These are phyloP conservation scores for Drosophila melanogaster DNA, from an alignment of 1,140 invertebrate genomes.

Conservation along the genomic window DNA sequence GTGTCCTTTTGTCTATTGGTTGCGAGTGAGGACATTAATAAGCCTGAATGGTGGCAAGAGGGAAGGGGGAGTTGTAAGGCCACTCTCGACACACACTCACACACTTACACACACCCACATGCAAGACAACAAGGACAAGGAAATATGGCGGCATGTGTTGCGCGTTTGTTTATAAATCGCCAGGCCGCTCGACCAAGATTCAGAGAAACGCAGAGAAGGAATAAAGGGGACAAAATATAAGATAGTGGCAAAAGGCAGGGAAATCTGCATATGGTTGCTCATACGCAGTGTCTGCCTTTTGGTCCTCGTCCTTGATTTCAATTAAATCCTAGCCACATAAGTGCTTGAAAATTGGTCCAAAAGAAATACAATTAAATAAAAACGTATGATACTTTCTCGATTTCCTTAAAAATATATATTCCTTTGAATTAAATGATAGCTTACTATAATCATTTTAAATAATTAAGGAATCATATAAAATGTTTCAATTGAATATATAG, in stretches of 20 bases:
- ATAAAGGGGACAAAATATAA: not conserved
- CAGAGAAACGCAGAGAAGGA: not conserved
- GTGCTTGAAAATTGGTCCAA: too few species aligned
- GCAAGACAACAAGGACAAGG: slow-evolving; percentile 59
- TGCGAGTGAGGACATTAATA: slow-evolving; percentile 60
- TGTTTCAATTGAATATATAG: not conserved
- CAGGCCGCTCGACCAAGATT: slow-evolving; percentile 32
- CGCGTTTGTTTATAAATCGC: slow-evolving; percentile 69
- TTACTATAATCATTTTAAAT: too few species aligned
- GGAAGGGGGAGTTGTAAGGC: not conserved
- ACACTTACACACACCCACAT: slow-evolving; percentile 27
- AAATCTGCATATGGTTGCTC: slow-evolving; percentile 49
- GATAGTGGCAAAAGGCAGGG: slow-evolving; percentile 1
- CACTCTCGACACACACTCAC: slow-evolving; percentile 1
- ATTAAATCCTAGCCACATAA: slow-evolving; percentile 43
- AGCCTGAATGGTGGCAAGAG: slow-evolving; percentile 23
- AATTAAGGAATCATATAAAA: too few species aligned
- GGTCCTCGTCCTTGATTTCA: slow-evolving; percentile 31
- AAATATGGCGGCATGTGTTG: slow-evolving; percentile 67
- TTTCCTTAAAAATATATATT: not conserved
- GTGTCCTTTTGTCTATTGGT: slow-evolving; percentile 62
- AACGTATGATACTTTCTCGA: not conserved
- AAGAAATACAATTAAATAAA: too few species aligned
- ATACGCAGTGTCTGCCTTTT: slow-evolving; percentile 56
- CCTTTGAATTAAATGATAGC: too few species aligned